A percentile compares a stretch with the other conserved stretches of the same genome.
These are phyloP conservation scores for Synergus itoensis DNA, from an alignment of 2,888 invertebrate genomes.

Conservation along the genomic window DNA sequence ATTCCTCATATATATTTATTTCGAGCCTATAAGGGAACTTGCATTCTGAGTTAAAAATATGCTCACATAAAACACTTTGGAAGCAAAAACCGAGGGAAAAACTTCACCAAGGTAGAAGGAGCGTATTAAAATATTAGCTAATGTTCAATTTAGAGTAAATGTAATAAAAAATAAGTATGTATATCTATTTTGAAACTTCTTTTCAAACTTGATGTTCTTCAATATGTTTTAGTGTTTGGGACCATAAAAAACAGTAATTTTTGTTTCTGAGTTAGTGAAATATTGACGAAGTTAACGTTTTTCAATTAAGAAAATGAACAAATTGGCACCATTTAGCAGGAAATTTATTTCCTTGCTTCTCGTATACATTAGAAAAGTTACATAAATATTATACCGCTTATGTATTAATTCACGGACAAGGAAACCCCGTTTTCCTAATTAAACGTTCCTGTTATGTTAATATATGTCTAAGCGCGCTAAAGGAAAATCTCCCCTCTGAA, in stretches of 20 bases:
- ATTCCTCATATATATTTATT: neutral
- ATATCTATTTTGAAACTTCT: no score
- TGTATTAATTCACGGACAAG: constrained; percentile 16
- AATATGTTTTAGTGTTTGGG: no score
- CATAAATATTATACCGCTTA: constrained; percentile 8
- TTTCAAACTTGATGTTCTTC: no score
- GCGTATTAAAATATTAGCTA: no score
- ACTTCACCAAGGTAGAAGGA: neutral
- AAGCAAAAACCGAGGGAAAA: neutral
- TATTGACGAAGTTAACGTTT: neutral
- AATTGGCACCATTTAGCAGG: constrained; percentile 21
- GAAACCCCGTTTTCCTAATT: constrained; percentile 23
- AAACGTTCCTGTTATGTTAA: constrained; percentile 30
- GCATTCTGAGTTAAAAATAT: neutral
- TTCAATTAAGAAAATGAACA: neutral
- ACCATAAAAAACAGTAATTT: neutral
- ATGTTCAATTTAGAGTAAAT: no score
- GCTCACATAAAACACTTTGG: neutral
- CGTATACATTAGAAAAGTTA: neutral
- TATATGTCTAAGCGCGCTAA: neutral
- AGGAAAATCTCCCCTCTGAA: neutral
- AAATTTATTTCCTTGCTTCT: constrained; percentile 17
- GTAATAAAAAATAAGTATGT: no score
- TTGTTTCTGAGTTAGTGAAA: neutral
- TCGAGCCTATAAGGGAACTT: constrained; percentile 2